Evolutionary conservation across 64 coral and sea anemone species (phyloP).

Genomic region (Hydrozoanthus tunicans): DNA sequence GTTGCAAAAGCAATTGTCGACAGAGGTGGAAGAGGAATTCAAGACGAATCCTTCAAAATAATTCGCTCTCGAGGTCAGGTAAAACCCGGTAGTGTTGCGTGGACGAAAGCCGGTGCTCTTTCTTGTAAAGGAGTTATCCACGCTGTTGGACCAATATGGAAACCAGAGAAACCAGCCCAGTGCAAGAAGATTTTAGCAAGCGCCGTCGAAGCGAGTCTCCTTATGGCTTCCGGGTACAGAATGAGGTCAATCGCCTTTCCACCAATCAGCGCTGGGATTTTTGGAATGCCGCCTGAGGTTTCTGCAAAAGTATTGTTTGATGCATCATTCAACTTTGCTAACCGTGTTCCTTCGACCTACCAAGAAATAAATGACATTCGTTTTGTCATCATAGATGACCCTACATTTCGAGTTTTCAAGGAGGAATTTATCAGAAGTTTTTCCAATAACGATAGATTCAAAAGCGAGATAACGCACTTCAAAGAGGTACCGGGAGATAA

Average conservation of each 20-base stretch:
- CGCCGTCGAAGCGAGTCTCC: constrained; percentile 52
- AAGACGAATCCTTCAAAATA: constrained; percentile 29
- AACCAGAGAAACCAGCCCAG: constrained; percentile 16
- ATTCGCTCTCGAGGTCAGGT: background rate
- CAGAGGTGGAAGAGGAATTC: constrained; percentile 53
- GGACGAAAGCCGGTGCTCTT: constrained; percentile 49
- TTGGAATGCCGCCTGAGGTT: constrained; percentile 54
- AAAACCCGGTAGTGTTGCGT: constrained; percentile 38
- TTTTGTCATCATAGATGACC: constrained; percentile 53
- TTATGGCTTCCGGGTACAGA: constrained; percentile 57
- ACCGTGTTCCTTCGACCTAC: constrained; percentile 46
- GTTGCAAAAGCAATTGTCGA: constrained; percentile 58
- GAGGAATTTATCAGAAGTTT: constrained; percentile 48
- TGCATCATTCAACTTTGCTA: constrained; percentile 33
- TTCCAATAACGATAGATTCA: background rate
- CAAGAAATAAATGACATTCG: constrained; percentile 53
- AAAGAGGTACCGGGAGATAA: background rate
- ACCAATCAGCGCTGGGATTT: constrained; percentile 62
- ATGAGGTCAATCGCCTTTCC: constrained; percentile 64
- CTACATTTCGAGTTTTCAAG: constrained; percentile 33
- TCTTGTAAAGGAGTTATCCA: constrained; percentile 54
- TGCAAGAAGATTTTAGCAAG: constrained; percentile 39
- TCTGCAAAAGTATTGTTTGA: constrained; percentile 66
- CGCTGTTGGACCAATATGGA: constrained; percentile 59
- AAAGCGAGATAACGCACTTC: background rate